A percentile compares a stretch with the other conserved stretches of the same genome.
These are phyloP conservation scores for Scaptomyza reducta DNA, from an alignment of 2,888 invertebrate species.

Conservation along the genomic window DNA sequence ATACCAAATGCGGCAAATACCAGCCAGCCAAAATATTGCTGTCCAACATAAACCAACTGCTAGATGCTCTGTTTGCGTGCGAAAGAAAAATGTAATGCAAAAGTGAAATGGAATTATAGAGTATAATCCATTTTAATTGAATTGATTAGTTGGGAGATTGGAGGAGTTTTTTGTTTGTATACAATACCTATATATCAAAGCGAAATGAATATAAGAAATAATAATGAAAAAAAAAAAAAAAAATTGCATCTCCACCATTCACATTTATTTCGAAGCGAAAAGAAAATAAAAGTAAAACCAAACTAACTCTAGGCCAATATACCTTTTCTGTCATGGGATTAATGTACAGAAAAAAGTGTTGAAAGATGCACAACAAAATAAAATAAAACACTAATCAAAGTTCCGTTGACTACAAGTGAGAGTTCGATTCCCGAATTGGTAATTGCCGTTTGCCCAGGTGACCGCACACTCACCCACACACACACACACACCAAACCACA, in stretches of 20 bases:
- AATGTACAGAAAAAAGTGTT: slow-evolving; percentile 59
- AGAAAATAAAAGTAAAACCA: background rate
- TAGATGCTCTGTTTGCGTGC: background rate
- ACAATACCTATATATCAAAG: no score
- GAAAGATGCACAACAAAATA: slow-evolving; percentile 70
- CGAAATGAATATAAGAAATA: no score
- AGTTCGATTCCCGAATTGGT: slow-evolving; percentile 43
- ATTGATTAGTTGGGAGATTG: no score
- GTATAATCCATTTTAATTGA: no score
- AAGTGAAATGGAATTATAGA: background rate
- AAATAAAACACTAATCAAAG: slow-evolving; percentile 69
- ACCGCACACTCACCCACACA: slow-evolving; percentile 30
- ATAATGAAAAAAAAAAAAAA: no score
- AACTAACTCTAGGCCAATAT: background rate
- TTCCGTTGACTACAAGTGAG: slow-evolving; percentile 7
- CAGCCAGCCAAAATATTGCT: background rate
- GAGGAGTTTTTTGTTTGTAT: no score
- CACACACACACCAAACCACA: background rate
- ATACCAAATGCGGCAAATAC: slow-evolving; percentile 24
- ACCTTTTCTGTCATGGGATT: background rate
- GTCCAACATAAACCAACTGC: background rate
- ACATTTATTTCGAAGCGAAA: background rate
- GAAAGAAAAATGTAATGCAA: background rate
- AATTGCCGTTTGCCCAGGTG: slow-evolving; percentile 61
- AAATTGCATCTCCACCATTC: no score